Conservation (phyloP, 2,797 vertebrate species). For the Agapornis canus region DNA sequence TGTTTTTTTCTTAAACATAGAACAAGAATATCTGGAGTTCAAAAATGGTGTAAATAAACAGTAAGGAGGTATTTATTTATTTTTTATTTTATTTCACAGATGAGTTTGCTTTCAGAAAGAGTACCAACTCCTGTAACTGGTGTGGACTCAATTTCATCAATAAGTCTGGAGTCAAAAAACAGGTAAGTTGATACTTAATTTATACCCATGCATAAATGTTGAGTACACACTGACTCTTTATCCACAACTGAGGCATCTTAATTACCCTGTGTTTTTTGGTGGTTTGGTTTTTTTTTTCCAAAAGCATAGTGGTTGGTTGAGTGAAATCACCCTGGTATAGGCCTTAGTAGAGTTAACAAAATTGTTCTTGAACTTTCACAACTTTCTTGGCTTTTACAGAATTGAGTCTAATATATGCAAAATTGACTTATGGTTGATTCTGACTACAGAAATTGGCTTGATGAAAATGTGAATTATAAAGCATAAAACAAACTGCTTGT, state of each 20-base stretch:
- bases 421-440: not conserved
- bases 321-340: not conserved
- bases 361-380: not conserved
- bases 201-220: fast-evolving
- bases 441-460: not conserved
- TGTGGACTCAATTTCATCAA: constrained; percentile 56
- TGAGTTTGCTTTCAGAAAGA: constrained; percentile 82
- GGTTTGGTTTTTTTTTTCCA: not conserved
- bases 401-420: not conserved
- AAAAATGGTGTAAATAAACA: not conserved
- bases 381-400: not conserved
- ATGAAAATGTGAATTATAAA: not conserved
- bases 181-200: constrained; percentile 74
- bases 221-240: not conserved
- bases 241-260: not conserved
- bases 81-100: constrained; percentile 71
- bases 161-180: constrained; percentile 78
- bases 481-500: not conserved
- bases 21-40: not conserved
- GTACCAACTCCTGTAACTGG: constrained; percentile 83
- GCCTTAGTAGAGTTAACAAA: not conserved
- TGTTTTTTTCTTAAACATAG: fast-evolving
- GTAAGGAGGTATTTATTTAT: not conserved
- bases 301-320: not conserved
- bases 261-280: too few relatives aligned